Percentiles rank a stretch among this genome's conserved stretches.
phyloP scores from a whole-genome alignment of 2,888 invertebrate species.

The Ashinkailepas kermadecensis region DNA sequence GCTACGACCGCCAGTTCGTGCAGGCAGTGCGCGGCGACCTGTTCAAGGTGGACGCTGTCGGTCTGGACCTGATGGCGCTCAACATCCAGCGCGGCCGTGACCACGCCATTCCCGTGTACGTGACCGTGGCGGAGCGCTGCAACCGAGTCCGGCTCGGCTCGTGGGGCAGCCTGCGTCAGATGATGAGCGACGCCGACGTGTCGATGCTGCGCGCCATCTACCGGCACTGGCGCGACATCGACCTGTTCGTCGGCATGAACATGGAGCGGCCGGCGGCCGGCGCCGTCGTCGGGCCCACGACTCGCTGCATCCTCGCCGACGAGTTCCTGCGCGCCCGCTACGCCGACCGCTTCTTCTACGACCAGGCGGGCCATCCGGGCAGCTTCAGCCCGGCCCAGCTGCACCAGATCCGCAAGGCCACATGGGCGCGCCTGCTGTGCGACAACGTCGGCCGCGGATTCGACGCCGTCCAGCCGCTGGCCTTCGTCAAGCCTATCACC shows the following conservation, averaged over 20 bases:
- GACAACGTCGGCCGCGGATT: constrained; percentile 52
- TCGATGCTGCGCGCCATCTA: background rate
- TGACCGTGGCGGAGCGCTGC: background rate
- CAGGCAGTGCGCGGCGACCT: background rate
- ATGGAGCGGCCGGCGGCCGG: background rate
- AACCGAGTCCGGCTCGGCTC: background rate
- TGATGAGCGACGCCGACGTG: background rate
- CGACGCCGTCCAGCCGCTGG: constrained; percentile 66
- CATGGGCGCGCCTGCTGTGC: constrained; percentile 63
- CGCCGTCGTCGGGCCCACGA: background rate
- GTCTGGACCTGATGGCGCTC: constrained; percentile 10
- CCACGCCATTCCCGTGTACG: background rate
- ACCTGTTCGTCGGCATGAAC: constrained; percentile 9
- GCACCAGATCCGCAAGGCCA: constrained; percentile 60
- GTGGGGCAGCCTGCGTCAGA: background rate
- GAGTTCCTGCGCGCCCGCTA: constrained; percentile 19
- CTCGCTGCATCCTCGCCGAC: background rate
- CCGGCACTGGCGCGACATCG: background rate
- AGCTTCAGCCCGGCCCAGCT: constrained; percentile 54
- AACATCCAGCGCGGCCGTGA: constrained; percentile 18
- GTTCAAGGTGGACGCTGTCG: background rate
- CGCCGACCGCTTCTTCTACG: constrained; percentile 20
- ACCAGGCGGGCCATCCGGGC: background rate
- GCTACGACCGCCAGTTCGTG: background rate
- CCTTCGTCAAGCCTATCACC: constrained; percentile 46